Base-by-base conservation (phyloP, 2,797 vertebrate genomes). In the Siniperca scherzeri region DNA sequence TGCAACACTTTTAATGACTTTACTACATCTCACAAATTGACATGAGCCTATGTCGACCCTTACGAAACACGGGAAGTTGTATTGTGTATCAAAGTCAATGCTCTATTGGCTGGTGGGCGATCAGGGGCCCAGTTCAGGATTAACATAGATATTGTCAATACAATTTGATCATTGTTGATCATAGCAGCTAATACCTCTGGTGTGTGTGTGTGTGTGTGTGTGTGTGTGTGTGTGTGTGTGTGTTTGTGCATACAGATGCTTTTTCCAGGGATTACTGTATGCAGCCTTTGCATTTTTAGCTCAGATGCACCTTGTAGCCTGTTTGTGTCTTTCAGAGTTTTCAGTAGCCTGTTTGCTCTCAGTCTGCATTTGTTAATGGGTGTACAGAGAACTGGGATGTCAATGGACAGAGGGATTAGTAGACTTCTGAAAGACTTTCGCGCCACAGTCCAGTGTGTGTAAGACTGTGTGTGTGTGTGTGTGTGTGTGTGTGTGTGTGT, bases 351-450 rank as follows among this genome's bases (percentile, higher is more conserved):
- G 56, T 84, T 83, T 85, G 40, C 68, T 73, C 57, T 77, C 80
- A 40, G 74, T 59, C 77, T 84, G 56, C 52, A 46, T 78, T 86
- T 71, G 78, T 81, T 67, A 71, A 53, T 65, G 76, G 79, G 64
- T 14, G 1, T 5, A 71, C 71, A 25, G 75, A 85, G 83, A 73
- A 76, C 70, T 73, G 71, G 76, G 88, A 85, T 78, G 78, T 89
- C 81, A 78, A 64, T 88, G 83, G 77, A 76, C 84, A 71, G 85
- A 80, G 70, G 87, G 89, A 93, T 95, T 93, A 93, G 84, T 59
- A 75, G 78, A 84, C 83, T 85, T 80, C 73, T 85, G 82, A 91
- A 92, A 90, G 90, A 91, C 83, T 84, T 93, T 91, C 53, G 83
- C 71, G 77, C 90, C 85, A 66, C 17, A 81, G 85, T 92, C 84